A percentile compares a stretch with the other conserved stretches of the same genome.
phyloP scores from a whole-genome alignment of 2,888 invertebrate genomes.

The Ceramica pisi region DNA sequence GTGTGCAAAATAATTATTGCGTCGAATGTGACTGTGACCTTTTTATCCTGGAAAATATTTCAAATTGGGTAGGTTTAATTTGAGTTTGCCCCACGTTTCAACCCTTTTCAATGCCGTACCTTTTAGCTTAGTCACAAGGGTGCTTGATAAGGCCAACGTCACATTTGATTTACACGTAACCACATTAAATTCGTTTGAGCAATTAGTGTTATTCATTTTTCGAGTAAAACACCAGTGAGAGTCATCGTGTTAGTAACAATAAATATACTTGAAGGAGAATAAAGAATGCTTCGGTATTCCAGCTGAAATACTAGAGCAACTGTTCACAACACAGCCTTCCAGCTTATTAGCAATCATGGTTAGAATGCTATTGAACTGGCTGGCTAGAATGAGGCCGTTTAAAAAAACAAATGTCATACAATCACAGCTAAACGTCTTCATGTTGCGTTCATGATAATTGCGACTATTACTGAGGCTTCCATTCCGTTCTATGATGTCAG shows the following conservation, averaged over 20 bases:
- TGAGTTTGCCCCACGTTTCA: conserved; percentile 16
- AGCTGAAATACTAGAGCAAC: no score
- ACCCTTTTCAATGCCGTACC: conserved; percentile 16
- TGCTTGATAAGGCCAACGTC: neutral
- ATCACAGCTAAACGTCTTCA: conserved; percentile 54
- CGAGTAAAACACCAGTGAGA: no score
- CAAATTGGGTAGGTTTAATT: conserved; percentile 20
- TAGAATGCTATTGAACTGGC: neutral
- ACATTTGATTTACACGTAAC: conserved; percentile 6
- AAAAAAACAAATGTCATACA: conserved; percentile 32
- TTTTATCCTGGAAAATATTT: conserved; percentile 18
- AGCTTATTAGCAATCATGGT: neutral
- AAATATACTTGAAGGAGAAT: no score
- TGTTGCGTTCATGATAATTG: conserved; percentile 49
- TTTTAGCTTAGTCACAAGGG: conserved; percentile 17
- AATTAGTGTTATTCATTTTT: neutral
- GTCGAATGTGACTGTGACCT: neutral
- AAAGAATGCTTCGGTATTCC: no score
- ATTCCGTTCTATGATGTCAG: conserved; percentile 28
- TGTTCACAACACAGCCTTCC: neutral
- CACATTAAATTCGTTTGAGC: neutral
- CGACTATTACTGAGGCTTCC: conserved; percentile 46
- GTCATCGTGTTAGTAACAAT: no score
- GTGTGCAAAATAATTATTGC: conserved; percentile 2
- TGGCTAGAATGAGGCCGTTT: neutral